These are phyloP conservation scores for Pelusios castaneus DNA, from an alignment of 2,113 vertebrate species.

Conservation along the genomic window DNA sequence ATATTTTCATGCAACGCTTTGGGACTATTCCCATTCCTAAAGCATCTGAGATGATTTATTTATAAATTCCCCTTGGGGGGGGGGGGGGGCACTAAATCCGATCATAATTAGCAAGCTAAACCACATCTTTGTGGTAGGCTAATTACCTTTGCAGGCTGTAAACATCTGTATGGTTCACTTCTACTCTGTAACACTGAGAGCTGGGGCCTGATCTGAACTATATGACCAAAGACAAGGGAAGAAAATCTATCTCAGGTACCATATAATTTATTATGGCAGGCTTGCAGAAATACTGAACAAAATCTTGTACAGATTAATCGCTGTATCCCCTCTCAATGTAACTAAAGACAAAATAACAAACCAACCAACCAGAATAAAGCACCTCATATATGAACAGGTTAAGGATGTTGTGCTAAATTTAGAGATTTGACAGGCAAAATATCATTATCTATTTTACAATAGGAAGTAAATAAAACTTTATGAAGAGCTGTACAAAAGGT, in stretches of 20 bases:
- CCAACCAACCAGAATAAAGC: background rate
- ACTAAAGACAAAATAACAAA: background rate
- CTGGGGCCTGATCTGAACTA: background rate
- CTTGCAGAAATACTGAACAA: background rate
- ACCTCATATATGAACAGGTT: background rate
- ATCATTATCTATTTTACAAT: background rate
- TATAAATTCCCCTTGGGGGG: constrained; percentile 20
- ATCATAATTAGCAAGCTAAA: constrained; percentile 39
- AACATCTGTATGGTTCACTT: background rate
- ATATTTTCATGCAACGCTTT: background rate
- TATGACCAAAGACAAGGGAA: background rate
- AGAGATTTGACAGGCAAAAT: background rate
- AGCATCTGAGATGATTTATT: background rate
- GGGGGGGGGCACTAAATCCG: constrained; percentile 23
- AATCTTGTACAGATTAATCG: background rate
- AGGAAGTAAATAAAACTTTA: background rate
- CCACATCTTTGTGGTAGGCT: constrained; percentile 9
- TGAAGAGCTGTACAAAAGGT: background rate
- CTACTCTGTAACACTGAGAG: constrained; percentile 8
- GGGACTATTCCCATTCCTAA: constrained; percentile 17
- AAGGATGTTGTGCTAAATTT: background rate
- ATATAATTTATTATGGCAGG: accelerated
- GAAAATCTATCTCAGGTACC: accelerated
- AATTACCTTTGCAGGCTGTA: constrained; percentile 43
- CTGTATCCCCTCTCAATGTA: background rate